A percentile compares a stretch with the other conserved stretches of the same genome.
Conservation (phyloP, 2,888 invertebrate species). For the Tipula vernalis region DNA sequence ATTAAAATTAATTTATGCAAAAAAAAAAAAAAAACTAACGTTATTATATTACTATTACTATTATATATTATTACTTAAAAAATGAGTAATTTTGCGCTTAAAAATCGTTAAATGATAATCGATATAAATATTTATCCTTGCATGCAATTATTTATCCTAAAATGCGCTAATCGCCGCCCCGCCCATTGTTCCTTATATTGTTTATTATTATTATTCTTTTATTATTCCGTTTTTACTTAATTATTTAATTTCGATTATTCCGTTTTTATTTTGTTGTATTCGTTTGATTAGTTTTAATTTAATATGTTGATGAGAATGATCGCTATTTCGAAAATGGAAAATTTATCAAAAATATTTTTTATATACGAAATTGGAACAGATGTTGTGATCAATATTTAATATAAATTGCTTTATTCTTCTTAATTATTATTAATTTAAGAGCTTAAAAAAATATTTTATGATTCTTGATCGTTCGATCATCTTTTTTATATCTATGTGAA, state of each 20-base stretch:
- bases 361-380: neutral
- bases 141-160: neutral
- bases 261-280: neutral
- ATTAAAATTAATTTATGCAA: neutral
- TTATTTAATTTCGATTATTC: neutral
- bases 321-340: neutral
- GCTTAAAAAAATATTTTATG: neutral
- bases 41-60: neutral
- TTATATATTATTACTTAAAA: neutral
- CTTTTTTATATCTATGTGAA: neutral
- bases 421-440: neutral
- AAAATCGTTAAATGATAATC: neutral
- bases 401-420: neutral
- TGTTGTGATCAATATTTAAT: neutral
- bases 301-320: neutral
- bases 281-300: neutral
- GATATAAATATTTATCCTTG: neutral
- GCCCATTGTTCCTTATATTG: neutral
- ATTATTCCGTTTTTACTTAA: neutral
- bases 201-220: neutral
- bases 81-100: neutral
- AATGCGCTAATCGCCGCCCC: neutral
- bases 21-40: neutral
- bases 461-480: neutral
- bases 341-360: neutral